These are phyloP conservation scores for Echeneis naucrates DNA, from an alignment of 2,797 vertebrate species.

Conservation along the genomic window DNA sequence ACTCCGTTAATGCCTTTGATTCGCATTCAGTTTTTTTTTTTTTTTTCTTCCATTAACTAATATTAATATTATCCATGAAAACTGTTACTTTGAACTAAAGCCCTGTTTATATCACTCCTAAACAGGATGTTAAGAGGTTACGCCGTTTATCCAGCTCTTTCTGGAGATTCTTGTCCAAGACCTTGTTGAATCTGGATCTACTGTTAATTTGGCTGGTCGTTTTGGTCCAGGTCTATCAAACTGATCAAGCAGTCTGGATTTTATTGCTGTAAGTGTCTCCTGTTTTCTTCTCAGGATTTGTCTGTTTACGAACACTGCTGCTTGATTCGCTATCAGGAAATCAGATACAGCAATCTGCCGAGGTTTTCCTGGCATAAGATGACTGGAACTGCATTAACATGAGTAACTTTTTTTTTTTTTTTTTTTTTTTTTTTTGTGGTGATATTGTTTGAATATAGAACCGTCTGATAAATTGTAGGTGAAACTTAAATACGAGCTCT, in stretches of 20 bases:
- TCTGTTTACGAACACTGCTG: not conserved
- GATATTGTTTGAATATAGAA: not conserved
- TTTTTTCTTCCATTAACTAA: constrained; percentile 57
- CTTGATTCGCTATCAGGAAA: not conserved
- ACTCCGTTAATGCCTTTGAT: constrained; percentile 50
- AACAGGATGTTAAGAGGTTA: constrained; percentile 22
- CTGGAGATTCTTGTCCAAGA: constrained; percentile 15
- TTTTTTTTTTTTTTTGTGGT: not conserved
- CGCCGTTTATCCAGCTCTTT: constrained; percentile 28
- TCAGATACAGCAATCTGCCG: not conserved
- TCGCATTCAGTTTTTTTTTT: constrained; percentile 36
- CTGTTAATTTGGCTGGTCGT: constrained; percentile 18
- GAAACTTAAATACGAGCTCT: not conserved
- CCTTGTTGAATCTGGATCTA: constrained; percentile 1
- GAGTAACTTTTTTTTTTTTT: not conserved
- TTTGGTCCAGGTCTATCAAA: constrained; percentile 31
- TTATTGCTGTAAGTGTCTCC: not conserved
- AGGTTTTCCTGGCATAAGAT: constrained; percentile 8
- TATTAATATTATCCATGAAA: constrained; percentile 50
- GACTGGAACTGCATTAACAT: constrained; percentile 37
- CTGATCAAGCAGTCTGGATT: not conserved
- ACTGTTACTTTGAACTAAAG: constrained; percentile 44
- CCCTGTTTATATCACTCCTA: constrained; percentile 47
- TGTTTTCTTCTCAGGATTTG: not conserved
- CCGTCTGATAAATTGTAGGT: constrained; percentile 13